Base-by-base conservation (phyloP, 2,888 invertebrate species). In the Apoderus coryli region DNA sequence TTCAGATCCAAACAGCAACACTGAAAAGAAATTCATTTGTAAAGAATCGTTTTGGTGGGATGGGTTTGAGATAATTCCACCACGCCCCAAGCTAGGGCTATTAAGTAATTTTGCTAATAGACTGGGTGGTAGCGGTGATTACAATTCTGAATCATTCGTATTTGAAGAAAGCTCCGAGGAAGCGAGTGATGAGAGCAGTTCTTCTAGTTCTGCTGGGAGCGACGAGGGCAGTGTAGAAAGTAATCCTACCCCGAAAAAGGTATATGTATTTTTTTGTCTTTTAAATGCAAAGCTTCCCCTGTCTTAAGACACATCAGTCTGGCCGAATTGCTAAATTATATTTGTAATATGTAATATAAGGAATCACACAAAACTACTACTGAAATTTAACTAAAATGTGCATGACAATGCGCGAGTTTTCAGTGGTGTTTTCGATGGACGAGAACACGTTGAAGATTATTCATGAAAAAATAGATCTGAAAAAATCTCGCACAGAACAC, bases 41-140 rank as follows among this genome's bases (percentile, higher is more conserved):
- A 71, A 69, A 52, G 75, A 76, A 49, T 61, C 65, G 34, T 74
- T 74, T 59, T 77, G 76, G 76, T 77, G 77, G 77, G 70, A 72
- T 34, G 77, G 77, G 11, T 62, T 77, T 31, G 67, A 70, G 54
- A 60, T 78, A 26, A 63, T 65, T 4, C 75, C 76, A 1, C 64
- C 69, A 2, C 62, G 74, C 11, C 67, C 65, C 1, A 66, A 69
- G 23, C 57, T 76, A 26, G 76, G 77, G 1, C 51, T 77, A 12
- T 56, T 78, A 16, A 71, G 69, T 41, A 27, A 40, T 3, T 52
- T 55, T 30, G 35, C 43, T 7, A 42, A 40, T 25, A 36, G 47
- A 30, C 22, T 26, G 6, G 23, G 16, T 16, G 22, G 14, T 10
- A 23, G 15, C 9, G 35, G 29, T 10, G 25, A 6, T 6, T 34